Evolutionary conservation across 1,140 invertebrate species (phyloP).

Genomic region (Rhopalosiphum padi): DNA sequence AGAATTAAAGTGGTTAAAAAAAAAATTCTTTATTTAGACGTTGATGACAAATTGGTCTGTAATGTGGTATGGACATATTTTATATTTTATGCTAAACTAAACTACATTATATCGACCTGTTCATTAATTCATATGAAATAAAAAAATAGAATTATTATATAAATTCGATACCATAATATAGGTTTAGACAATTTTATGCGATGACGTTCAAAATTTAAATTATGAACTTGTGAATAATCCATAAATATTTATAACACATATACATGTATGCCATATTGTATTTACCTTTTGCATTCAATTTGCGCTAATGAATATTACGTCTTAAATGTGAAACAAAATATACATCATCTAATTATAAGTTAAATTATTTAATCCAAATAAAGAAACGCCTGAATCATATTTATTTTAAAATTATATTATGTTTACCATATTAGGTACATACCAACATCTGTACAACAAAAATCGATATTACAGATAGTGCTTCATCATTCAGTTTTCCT

Average conservation of each 20-base stretch:
- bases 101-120: neutral
- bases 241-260: neutral
- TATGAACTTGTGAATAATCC: neutral
- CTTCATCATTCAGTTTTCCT: neutral
- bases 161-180: neutral
- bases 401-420: neutral
- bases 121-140: neutral
- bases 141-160: neutral
- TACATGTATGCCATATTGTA: too few relatives aligned
- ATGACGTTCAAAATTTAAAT: neutral
- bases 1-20: too few relatives aligned
- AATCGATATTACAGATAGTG: neutral
- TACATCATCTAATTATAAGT: neutral
- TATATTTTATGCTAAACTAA: too few relatives aligned
- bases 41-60: too few relatives aligned
- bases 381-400: neutral
- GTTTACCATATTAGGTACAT: neutral
- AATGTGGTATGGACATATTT: too few relatives aligned
- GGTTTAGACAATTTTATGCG: neutral
- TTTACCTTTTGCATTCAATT: neutral
- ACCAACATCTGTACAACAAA: neutral
- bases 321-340: neutral
- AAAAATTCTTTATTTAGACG: too few relatives aligned
- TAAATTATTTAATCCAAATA: neutral
- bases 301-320: neutral